Base-by-base conservation (phyloP, 2,888 invertebrate genomes). In the Cybosia mesomella region DNA sequence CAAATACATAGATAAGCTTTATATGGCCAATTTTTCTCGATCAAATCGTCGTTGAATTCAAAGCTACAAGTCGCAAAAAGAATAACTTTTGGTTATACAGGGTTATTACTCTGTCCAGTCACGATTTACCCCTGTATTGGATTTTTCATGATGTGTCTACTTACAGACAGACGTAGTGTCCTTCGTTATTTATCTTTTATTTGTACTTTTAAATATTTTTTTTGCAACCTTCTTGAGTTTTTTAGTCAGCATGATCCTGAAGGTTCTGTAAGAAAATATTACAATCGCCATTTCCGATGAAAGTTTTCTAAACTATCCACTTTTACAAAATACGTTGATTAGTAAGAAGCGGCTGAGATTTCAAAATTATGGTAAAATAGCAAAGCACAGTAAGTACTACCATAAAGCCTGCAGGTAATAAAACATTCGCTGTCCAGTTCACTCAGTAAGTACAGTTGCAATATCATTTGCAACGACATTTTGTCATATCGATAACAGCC, bases 81-180 rank as follows among this genome's bases (percentile, higher is more conserved):
- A 77, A 74, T 79, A 77, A 75, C 68, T 71, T 72, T 70, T 43
- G 76, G 74, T 75, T 79, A 74, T 77, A 75, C 75, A 72, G 55
- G 64, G 68, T 68, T 63, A 82, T 82, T 80, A 75, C 57, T 70
- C 58, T 73, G 68, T 70, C 84, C 74, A 67, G 84, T 83, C 83
- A 83, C 83, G 83, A 76, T 72, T 64, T 72, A 63, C 67, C 32
- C 68, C 72, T 78, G 77, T 83, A 83, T 83, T 81, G 83, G 83
- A 82, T 81, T 83, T 83, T 80, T 76, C 76, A 83, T 79, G 76
- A 80, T 78, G 77, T 74, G 70, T 53, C 72, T 49, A 66, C 63
- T 70, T 75, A 73, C 72, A 74, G 73, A 71, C 70, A 66, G 58
- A 71, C 61, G 69, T 73, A 67, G 69, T 67, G 75, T 75, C 68